Evolutionary conservation across 2,888 invertebrate genomes (phyloP), one percentile per base, ranked within the genome.

Genomic region (Thalpophila matura): DNA sequence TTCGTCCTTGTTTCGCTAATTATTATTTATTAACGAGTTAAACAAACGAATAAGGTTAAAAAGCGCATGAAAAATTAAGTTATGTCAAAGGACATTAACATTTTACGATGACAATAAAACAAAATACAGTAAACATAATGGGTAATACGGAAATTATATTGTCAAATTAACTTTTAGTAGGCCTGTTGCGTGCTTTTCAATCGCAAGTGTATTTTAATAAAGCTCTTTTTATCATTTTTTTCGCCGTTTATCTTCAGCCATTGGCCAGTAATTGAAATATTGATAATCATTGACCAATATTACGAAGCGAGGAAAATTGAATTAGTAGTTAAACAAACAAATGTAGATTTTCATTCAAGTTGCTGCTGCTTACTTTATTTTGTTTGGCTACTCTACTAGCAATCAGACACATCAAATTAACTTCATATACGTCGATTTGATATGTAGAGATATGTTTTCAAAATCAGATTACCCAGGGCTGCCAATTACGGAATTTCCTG

Each of bases 391-490:
- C 35, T 74, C 45, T 18, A 42, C 37, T 47, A 51, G 55, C 62
- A 74, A 57, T 76, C 49, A 57, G 26, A 53, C 45, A 56, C 64
- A 60, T 65, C 73, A 65, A 57, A 72, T 73, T 76, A 65, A 72
- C 59, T 54, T 65, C 38, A 43, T 43, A 50, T 56, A 64, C 27
- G 38, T 58, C 56, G 33, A 53, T 72, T 60, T 35, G 31, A 72
- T 65, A 65, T 47, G 53, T 68, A 55, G 24, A 47, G 22, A 67
- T 53, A 56, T 62, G 63, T 62, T 74, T 74, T 70, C 55, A 45
- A 37, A 29, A 55, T 51, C 46, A 47, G 43, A 70, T 62, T 40
- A 31, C 27, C n/a, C 35, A 71, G 75, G 70, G 70, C 47, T 71
- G 71, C 27, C 75, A 31, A 42, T 53, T 49, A 37, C 22, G n/a